Evolutionary conservation across 2,888 invertebrate species (phyloP), one percentile per base, ranked within the genome.

Genomic region (Gastrophysa polygoni): DNA sequence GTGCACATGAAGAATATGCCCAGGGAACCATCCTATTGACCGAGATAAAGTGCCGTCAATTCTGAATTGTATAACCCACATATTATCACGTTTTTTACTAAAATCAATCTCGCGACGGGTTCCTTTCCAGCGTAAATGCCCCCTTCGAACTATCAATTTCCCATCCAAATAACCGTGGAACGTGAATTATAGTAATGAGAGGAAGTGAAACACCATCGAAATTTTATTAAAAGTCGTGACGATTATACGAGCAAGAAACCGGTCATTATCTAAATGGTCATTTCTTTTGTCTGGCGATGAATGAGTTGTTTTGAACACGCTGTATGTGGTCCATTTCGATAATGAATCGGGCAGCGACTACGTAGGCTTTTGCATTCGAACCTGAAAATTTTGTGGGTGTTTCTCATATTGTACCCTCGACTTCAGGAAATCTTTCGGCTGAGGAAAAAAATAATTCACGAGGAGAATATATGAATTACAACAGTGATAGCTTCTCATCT

Each of bases 241-340:
- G 61, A 59, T 63, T 62, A 57, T 55, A 29, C 47, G 34, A 59
- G 54, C 54, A 64, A 67, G 68, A 71, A 73, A 73, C 71, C 71
- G 57, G 68, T 73, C 71, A 72, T 72, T 74, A 75, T 68, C 71
- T 70, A 72, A 75, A 73, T 68, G 70, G 72, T 71, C 69, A 73
- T 66, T 72, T 68, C 71, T 70, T 71, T 72, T 70, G 71, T 72
- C 67, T 67, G 59, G 20, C 32, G 32, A 48, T 60, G 71, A 73
- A 69, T 74, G 70, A 73, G 70, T 71, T 67, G 73, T 72, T 72
- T 68, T 69, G 62, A 65, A 62, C 54, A 63, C 75, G 64, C 71
- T 67, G 72, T 66, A 68, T 72, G 72, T 67, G 73, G 71, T 70
- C 73, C 64, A 61, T 59, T 59, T 63, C 59, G 59, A 59, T 59